These are phyloP conservation scores for Dendroctonus valens DNA, from an alignment of 1,140 invertebrate genomes.

Conservation along the genomic window DNA sequence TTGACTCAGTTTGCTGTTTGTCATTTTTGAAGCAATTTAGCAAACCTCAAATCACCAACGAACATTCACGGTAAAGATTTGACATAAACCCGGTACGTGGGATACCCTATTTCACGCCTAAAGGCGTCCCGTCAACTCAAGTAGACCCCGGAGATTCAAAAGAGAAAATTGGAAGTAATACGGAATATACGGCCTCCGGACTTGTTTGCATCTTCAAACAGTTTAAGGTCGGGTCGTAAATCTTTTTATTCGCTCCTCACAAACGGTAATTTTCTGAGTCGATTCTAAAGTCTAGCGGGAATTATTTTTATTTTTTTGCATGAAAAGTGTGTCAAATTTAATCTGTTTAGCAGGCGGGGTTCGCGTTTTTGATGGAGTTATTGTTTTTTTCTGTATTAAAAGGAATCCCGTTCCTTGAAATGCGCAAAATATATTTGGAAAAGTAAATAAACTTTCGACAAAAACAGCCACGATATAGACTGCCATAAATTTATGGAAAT, in stretches of 20 bases:
- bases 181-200: constrained; percentile 18
- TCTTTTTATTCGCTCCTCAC: constrained; percentile 17
- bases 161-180: constrained; percentile 26
- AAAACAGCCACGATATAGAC: no score
- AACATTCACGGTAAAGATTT: constrained; percentile 10
- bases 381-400: no score
- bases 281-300: no score
- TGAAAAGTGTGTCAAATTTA: no score
- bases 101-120: constrained; percentile 24
- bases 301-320: not conserved
- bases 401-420: no score
- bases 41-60: not conserved
- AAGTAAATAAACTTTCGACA: no score
- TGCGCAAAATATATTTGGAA: no score
- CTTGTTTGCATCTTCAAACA: constrained; percentile 23
- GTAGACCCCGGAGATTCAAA: constrained; percentile 13
- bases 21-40: not conserved
- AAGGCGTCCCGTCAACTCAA: constrained; percentile 17
- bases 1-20: no score
- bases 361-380: no score
- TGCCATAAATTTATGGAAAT: no score
- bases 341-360: no score
- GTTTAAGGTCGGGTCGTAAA: constrained; percentile 22
- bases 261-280: constrained; percentile 10
- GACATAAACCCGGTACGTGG: constrained; percentile 17